Base-by-base conservation (phyloP, 92 coral and sea anemone genomes). In the Palythoa grandiflora region DNA sequence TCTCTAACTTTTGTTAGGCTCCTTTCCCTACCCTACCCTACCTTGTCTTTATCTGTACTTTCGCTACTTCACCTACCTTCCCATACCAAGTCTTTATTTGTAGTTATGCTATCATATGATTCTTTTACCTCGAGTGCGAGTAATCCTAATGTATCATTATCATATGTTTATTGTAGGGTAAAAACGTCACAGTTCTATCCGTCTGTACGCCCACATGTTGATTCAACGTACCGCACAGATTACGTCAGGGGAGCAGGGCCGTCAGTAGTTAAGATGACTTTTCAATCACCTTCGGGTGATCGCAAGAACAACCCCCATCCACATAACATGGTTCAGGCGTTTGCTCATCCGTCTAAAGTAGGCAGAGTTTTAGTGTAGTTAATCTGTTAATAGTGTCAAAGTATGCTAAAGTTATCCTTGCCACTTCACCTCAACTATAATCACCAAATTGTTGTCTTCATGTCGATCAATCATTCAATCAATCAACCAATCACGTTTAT, bases 301-400 rank as follows among this genome's bases (percentile, higher is more conserved):
- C 81, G 98, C 1, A 94, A 84, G 72, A 94, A 94, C 91, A 94
- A 94, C 72, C 98, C 98, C 10, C 98, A 93, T 47, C 98, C 98
- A 6, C 96, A 94, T 80, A 94, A 94, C 92, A 87, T 94, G 96
- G 91, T 90, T 40, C 91, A 91, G 37, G 96, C 93, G 2, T 94
- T 94, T 78, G 70, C 78, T 13, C 98, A 94, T 53, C 98, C 98
- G 2, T 63, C 38, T 50, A 94, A 89, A 80, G 98, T 94, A 81
- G 36, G 94, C 83, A 5, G 17, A 35, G 20, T 0, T 61, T 54
- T 20, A 5, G 66, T 37, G 47, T 20, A 51, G 35, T 16, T 76
- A 21, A 40, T 36, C 2, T 3, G 50, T 65, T 9, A 40, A 5
- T 65, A 1, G 2, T 1, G 35, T 19, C 71, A 15, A 17, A 20